Evolutionary conservation across 2,797 vertebrate genomes (phyloP).

Genomic region (Sternotherus odoratus): DNA sequence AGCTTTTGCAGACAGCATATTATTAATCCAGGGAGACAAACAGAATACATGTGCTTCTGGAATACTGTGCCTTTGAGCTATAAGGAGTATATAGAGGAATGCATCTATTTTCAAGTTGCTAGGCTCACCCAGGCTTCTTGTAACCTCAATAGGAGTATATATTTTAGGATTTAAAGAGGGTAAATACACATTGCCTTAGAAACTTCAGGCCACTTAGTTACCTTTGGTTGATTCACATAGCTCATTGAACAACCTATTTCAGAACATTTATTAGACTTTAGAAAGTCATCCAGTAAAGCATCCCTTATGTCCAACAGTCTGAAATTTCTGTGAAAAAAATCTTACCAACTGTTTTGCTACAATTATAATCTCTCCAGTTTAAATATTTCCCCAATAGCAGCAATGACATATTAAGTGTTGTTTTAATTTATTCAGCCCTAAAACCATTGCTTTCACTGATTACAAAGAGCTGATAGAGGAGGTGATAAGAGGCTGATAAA

Average conservation of each 20-base stretch:
- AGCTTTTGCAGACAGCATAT: conserved; percentile 55
- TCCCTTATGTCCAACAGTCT: background rate
- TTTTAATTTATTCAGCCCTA: background rate
- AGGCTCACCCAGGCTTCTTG: background rate
- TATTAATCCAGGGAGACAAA: conserved; percentile 45
- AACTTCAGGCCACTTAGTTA: background rate
- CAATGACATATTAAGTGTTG: background rate
- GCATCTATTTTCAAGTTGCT: background rate
- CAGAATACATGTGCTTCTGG: background rate
- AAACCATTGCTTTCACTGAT: background rate
- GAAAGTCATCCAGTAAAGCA: background rate
- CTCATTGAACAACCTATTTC: background rate
- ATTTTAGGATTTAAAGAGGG: background rate
- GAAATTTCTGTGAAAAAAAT: background rate
- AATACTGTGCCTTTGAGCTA: conserved; percentile 4
- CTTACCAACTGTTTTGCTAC: background rate
- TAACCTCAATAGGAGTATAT: accelerated
- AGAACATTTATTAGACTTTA: background rate
- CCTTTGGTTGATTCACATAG: background rate
- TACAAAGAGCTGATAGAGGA: background rate
- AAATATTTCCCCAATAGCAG: background rate
- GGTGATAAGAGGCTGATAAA: too few relatives aligned
- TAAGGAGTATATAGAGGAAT: background rate
- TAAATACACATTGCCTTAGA: background rate
- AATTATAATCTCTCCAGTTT: background rate